phyloP scores from a whole-genome alignment of 2,113 vertebrate species.

The Recurvirostra avosetta region DNA sequence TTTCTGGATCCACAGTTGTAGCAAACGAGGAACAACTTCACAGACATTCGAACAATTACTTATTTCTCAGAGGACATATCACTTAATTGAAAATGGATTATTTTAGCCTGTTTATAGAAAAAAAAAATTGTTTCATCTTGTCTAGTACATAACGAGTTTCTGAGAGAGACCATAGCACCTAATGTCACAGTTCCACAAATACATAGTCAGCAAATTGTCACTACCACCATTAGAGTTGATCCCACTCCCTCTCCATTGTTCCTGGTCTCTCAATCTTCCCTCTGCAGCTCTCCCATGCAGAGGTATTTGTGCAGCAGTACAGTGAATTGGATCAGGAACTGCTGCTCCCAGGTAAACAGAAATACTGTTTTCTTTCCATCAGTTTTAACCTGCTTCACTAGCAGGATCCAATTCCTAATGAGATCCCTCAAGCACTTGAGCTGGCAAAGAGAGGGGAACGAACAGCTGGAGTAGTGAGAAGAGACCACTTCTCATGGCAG shows the following conservation, averaged over 20 bases:
- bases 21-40: background rate
- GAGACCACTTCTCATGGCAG: background rate
- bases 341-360: background rate
- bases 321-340: background rate
- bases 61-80: background rate
- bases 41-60: background rate
- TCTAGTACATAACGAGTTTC: background rate
- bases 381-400: background rate
- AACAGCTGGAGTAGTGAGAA: background rate
- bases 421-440: background rate
- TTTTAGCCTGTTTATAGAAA: background rate
- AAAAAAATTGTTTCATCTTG: background rate
- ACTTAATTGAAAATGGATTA: background rate
- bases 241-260: background rate
- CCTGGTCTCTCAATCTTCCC: background rate
- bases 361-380: background rate
- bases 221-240: background rate
- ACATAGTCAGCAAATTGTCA: background rate
- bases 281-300: background rate
- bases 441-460: background rate
- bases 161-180: background rate
- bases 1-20: background rate
- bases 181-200: background rate
- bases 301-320: background rate
- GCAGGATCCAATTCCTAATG: background rate